Evolutionary conservation across 2,888 invertebrate genomes (phyloP).

Genomic region (Aphidius colemani): DNA sequence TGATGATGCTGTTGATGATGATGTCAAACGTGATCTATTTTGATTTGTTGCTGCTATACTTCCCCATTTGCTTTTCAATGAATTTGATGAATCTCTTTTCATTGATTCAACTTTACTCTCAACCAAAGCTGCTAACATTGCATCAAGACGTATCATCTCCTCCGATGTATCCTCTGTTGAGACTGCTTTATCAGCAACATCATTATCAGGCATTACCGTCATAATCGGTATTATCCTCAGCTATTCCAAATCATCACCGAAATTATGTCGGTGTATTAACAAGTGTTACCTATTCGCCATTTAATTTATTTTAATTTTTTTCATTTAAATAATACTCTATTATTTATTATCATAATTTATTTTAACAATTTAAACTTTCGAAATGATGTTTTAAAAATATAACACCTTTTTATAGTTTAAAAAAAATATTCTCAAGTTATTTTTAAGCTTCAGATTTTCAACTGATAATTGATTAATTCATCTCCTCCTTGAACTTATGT

Average conservation of each 20-base stretch:
- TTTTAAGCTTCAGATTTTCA: too few species aligned
- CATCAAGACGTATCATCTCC: slow-evolving; percentile 71
- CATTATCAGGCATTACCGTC: slow-evolving; percentile 57
- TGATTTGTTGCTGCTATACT: slow-evolving; percentile 61
- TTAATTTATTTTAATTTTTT: not conserved
- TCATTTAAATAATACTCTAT: not conserved
- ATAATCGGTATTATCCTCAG: slow-evolving; percentile 32
- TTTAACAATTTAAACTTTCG: too few species aligned
- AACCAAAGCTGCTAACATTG: slow-evolving; percentile 72
- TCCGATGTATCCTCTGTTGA: slow-evolving; percentile 68
- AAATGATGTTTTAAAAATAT: too few species aligned
- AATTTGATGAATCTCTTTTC: slow-evolving; percentile 60
- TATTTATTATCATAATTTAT: not conserved
- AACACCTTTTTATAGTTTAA: too few species aligned
- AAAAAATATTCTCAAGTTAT: too few species aligned
- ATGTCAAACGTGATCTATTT: slow-evolving; percentile 58
- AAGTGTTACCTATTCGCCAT: slow-evolving; percentile 17
- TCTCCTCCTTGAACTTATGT: too few species aligned
- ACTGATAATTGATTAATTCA: too few species aligned
- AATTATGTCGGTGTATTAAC: slow-evolving; percentile 9
- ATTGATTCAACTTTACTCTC: slow-evolving; percentile 73
- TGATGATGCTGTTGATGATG: slow-evolving; percentile 59
- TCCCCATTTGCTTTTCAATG: slow-evolving; percentile 61
- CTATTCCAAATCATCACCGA: slow-evolving; percentile 1
- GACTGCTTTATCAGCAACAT: slow-evolving; percentile 72